phyloP scores from a whole-genome alignment of 1,140 invertebrate species.

The Drosophila arizonae region DNA sequence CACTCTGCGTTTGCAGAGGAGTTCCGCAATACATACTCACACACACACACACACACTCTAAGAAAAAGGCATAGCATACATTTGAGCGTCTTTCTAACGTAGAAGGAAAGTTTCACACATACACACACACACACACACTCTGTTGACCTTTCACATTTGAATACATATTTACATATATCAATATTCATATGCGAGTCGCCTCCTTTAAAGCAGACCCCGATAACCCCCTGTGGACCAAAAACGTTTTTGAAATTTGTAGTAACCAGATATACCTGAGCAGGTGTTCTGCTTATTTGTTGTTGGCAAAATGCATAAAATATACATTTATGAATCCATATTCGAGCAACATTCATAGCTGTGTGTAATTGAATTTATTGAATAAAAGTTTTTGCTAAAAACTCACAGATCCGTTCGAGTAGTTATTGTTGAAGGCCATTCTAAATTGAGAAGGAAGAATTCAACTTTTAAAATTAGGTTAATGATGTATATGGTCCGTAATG shows the following conservation, averaged over 20 bases:
- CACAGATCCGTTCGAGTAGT: neutral
- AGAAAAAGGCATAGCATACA: no score
- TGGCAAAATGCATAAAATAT: constrained; percentile 20
- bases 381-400: constrained; percentile 55
- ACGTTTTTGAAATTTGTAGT: constrained; percentile 44
- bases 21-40: neutral
- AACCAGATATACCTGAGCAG: constrained; percentile 9
- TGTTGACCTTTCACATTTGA: no score
- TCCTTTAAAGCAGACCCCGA: constrained; percentile 11
- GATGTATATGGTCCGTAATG: neutral
- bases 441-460: neutral
- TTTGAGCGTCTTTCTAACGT: no score
- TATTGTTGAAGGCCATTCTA: constrained; percentile 12
- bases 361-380: constrained; percentile 63
- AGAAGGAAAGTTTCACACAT: constrained; percentile 19
- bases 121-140: constrained; percentile 8
- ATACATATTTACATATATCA: constrained; percentile 21
- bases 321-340: constrained; percentile 7
- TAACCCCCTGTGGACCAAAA: constrained; percentile 59
- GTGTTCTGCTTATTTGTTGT: constrained; percentile 44
- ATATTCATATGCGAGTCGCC: constrained; percentile 10
- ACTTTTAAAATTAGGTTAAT: no score
- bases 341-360: constrained; percentile 22
- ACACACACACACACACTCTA: no score
- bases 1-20: neutral